A percentile compares a stretch with the other conserved stretches of the same genome.
phyloP scores from a whole-genome alignment of 2,888 invertebrate genomes.

The Thelaira solivaga region DNA sequence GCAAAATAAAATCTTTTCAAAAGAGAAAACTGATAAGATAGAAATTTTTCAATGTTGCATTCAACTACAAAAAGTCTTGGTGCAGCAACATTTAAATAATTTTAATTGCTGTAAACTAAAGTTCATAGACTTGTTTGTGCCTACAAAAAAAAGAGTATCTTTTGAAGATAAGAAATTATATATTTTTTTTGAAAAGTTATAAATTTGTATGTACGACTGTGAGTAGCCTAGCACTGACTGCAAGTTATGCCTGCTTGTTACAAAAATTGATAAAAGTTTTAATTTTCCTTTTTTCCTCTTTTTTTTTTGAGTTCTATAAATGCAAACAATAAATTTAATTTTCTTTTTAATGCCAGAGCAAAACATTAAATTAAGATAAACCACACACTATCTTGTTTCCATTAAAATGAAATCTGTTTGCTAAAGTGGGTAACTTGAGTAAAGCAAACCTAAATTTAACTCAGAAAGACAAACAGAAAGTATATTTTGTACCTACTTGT shows the following conservation, averaged over 20 bases:
- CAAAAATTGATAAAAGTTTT: slow-evolving; percentile 11
- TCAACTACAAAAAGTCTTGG: neutral
- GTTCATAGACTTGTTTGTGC: neutral
- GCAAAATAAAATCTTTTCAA: neutral
- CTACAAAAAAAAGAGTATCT: neutral
- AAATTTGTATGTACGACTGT: neutral
- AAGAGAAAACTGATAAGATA: neutral
- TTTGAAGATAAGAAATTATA: neutral
- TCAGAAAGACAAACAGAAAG: no score
- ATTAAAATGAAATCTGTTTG: neutral
- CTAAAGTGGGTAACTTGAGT: neutral
- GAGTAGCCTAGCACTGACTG: neutral
- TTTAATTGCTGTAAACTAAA: neutral
- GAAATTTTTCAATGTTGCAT: neutral
- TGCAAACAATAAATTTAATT: no score
- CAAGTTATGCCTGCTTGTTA: slow-evolving; percentile 16
- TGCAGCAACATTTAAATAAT: neutral
- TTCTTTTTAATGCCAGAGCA: no score
- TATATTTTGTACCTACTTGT: neutral
- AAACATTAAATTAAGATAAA: slow-evolving; percentile 21
- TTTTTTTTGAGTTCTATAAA: no score
- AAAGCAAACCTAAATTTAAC: neutral
- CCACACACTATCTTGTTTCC: neutral
- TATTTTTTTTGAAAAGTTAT: neutral
- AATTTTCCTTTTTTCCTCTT: neutral